Percentiles rank a stretch among this genome's conserved stretches.
phyloP scores from a whole-genome alignment of 1,140 invertebrate species.

The Gonioctena quinquepunctata region DNA sequence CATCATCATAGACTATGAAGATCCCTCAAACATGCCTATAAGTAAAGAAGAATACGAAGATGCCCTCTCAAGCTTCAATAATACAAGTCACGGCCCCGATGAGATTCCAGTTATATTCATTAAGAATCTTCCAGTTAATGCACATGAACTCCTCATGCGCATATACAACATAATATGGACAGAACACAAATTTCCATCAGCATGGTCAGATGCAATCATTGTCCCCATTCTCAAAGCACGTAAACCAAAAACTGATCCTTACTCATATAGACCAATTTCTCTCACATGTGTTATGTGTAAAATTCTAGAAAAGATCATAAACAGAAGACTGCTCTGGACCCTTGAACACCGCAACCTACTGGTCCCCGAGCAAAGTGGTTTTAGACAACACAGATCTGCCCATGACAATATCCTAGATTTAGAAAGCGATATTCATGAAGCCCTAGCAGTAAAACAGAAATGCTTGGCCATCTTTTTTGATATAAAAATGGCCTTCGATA shows the following conservation, averaged over 20 bases:
- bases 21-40: not conserved
- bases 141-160: not conserved
- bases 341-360: conserved; percentile 17
- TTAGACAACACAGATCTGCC: not conserved
- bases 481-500: conserved; percentile 18
- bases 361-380: not conserved
- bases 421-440: conserved; percentile 14
- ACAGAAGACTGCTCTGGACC: conserved; percentile 10
- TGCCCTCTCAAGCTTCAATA: not conserved
- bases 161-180: not conserved
- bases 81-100: not conserved
- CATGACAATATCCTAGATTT: conserved; percentile 9
- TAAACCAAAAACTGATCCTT: not conserved
- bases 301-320: conserved; percentile 23
- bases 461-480: conserved; percentile 12
- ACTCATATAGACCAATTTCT: conserved; percentile 18
- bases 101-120: not conserved
- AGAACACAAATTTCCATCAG: not conserved
- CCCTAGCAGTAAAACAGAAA: conserved; percentile 7
- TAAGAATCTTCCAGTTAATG: not conserved
- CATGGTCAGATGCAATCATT: conserved; percentile 16
- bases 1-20: not conserved
- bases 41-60: not conserved
- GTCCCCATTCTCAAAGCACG: conserved; percentile 15
- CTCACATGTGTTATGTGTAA: conserved; percentile 20